Evolutionary conservation across 2,113 vertebrate species (phyloP).

Genomic region (Columba livia): DNA sequence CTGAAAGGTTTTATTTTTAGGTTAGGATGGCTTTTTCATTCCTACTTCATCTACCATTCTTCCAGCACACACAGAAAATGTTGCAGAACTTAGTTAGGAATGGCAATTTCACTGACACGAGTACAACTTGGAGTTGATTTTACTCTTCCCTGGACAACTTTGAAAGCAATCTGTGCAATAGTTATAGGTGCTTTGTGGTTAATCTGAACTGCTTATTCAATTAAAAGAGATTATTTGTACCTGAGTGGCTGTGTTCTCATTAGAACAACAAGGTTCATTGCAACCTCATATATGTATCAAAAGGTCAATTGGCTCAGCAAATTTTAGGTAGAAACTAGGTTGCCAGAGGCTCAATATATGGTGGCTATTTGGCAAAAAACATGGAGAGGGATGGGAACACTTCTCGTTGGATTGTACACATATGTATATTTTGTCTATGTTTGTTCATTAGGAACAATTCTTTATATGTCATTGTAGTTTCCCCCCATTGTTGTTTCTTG

Average conservation of each 20-base stretch:
- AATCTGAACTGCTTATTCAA: neutral
- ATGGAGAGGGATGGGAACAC: neutral
- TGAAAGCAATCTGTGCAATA: neutral
- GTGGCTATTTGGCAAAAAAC: neutral
- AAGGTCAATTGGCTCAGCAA: neutral
- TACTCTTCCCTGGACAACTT: neutral
- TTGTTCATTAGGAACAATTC: neutral
- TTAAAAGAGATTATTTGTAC: neutral
- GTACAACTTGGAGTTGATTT: neutral
- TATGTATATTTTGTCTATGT: no score
- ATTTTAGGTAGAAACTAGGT: neutral
- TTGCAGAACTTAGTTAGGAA: neutral
- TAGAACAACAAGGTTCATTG: neutral
- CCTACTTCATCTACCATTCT: neutral
- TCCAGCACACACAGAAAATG: neutral
- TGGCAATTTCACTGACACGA: neutral
- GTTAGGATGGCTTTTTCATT: neutral
- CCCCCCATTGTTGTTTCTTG: neutral
- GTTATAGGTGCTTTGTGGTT: neutral
- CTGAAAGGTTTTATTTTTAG: neutral
- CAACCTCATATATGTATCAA: neutral
- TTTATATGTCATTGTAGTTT: neutral
- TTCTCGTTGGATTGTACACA: neutral
- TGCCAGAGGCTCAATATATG: neutral
- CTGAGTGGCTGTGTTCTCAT: neutral